phyloP scores from a whole-genome alignment of 53 echinoderm and acorn worm genomes.

The Luidia sarsii region DNA sequence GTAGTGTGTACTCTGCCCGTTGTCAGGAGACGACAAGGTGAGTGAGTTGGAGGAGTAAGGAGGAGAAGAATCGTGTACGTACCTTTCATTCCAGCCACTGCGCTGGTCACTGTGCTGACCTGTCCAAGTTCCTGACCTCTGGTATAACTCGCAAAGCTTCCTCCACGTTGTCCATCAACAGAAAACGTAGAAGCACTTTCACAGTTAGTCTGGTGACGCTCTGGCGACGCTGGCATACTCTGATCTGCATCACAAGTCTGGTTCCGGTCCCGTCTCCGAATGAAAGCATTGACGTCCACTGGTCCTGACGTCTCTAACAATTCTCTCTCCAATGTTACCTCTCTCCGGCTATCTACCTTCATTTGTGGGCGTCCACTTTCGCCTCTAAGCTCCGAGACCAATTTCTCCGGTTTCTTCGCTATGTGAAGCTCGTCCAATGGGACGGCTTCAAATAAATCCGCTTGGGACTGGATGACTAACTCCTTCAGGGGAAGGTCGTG shows the following conservation, averaged over 20 bases:
- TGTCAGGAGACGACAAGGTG: no score
- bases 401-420: neutral
- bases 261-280: neutral
- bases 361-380: neutral
- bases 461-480: constrained; percentile 12
- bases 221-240: no score
- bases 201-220: no score
- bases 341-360: neutral
- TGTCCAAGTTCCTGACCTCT: no score
- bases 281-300: constrained; percentile 19
- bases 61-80: no score
- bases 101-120: no score
- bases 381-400: neutral
- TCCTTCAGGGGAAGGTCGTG: constrained; percentile 12
- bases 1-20: no score
- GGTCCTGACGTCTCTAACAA: neutral
- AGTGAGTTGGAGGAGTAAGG: no score
- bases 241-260: constrained; percentile 24
- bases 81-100: no score
- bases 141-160: no score
- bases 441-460: constrained; percentile 19
- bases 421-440: constrained; percentile 14
- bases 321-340: neutral
- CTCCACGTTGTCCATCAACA: no score
- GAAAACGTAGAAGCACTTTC: no score